Conservation (phyloP, 2,888 invertebrate genomes). For the Asteroscopus sphinx region DNA sequence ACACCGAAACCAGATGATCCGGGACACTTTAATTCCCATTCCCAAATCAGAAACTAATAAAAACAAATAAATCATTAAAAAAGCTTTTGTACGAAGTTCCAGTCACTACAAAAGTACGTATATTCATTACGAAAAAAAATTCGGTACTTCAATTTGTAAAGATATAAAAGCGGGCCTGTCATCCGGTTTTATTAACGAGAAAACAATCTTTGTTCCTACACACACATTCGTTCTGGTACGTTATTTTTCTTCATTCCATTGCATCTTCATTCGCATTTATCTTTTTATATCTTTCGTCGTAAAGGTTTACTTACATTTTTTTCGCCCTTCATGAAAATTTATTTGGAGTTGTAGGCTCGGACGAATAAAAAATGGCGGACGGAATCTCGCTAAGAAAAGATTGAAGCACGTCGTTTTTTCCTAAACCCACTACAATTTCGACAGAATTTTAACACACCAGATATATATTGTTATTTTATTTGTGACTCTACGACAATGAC, state of each 20-base stretch:
- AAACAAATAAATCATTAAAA: slow-evolving; percentile 10
- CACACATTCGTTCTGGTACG: slow-evolving; percentile 57
- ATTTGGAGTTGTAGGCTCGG: no score
- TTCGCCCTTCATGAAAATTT: slow-evolving; percentile 8
- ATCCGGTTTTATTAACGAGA: slow-evolving; percentile 57
- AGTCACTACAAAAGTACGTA: not conserved
- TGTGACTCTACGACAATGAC: no score
- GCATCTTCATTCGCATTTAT: slow-evolving; percentile 69
- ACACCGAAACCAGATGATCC: not conserved
- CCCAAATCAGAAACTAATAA: not conserved
- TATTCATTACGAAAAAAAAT: slow-evolving; percentile 18
- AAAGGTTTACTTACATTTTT: slow-evolving; percentile 26
- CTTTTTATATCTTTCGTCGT: slow-evolving; percentile 50
- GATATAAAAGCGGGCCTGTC: slow-evolving; percentile 21
- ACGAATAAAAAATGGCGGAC: no score
- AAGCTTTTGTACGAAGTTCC: slow-evolving; percentile 16
- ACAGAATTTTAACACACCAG: no score
- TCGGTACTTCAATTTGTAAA: slow-evolving; percentile 25
- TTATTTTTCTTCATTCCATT: slow-evolving; percentile 74
- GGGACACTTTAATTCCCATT: not conserved
- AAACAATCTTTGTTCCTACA: slow-evolving; percentile 62
- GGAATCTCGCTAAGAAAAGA: no score
- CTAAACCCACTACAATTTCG: no score
- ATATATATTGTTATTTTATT: no score
- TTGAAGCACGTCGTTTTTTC: no score